Conservation (phyloP, 2,797 vertebrate species). For the Yasuhikotakia modesta region DNA sequence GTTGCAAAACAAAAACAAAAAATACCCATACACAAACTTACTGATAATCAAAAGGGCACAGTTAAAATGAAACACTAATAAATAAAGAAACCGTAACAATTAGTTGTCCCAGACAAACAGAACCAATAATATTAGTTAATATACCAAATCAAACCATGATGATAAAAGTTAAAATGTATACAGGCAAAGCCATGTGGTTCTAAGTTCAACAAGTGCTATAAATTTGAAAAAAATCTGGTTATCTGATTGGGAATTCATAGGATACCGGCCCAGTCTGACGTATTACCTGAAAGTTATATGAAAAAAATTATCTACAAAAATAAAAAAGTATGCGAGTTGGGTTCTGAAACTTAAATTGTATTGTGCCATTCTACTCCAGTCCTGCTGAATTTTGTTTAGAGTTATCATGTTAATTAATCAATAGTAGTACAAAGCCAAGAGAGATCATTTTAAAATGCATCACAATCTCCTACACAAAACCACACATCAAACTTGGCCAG, state of each 20-base stretch:
- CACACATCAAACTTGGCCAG: slow-evolving; percentile 84
- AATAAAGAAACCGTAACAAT: slow-evolving; percentile 23
- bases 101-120: slow-evolving; percentile 17
- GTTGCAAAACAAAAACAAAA: slow-evolving; percentile 71
- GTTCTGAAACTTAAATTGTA: slow-evolving; percentile 59
- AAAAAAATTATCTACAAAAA: slow-evolving; percentile 60
- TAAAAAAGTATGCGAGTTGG: slow-evolving; percentile 53
- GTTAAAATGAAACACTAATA: slow-evolving; percentile 25
- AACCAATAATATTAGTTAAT: slow-evolving; percentile 23
- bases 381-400: slow-evolving; percentile 78
- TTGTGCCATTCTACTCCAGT: slow-evolving; percentile 75
- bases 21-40: slow-evolving; percentile 37
- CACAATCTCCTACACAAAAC: slow-evolving; percentile 63
- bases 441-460: slow-evolving; percentile 70
- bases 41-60: slow-evolving; percentile 5
- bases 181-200: slow-evolving; percentile 12
- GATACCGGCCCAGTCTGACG: background rate
- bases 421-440: slow-evolving; percentile 77
- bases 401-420: slow-evolving; percentile 71
- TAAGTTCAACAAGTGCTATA: background rate
- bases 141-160: slow-evolving; percentile 5
- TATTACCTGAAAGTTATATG: slow-evolving; percentile 61
- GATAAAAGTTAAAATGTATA: slow-evolving; percentile 9
- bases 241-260: slow-evolving; percentile 13
- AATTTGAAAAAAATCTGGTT: slow-evolving; percentile 5